Percentiles rank a stretch among this genome's conserved stretches.
phyloP scores from a whole-genome alignment of 1,140 invertebrate species.

The Drosophila elegans region DNA sequence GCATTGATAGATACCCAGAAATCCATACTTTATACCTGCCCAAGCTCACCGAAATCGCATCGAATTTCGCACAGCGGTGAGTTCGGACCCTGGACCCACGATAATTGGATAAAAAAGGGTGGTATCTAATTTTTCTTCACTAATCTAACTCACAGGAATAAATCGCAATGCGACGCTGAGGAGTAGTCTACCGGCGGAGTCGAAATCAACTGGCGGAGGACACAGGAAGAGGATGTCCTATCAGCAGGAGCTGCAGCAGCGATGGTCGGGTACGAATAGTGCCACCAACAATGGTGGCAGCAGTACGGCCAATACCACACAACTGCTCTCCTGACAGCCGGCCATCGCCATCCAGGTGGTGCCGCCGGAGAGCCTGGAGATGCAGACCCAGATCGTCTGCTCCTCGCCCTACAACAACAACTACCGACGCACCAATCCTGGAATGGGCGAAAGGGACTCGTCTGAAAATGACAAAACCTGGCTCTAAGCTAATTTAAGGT shows the following conservation, averaged over 20 bases:
- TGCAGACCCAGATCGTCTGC: constrained; percentile 59
- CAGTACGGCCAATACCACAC: constrained; percentile 49
- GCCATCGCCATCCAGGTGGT: constrained; percentile 5
- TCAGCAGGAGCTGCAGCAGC: constrained; percentile 68
- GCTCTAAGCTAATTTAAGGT: constrained; percentile 61
- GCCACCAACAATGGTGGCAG: constrained; percentile 6
- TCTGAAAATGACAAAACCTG: constrained; percentile 71
- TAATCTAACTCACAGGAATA: constrained; percentile 25
- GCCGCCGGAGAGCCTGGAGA: constrained; percentile 44
- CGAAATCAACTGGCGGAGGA: constrained; percentile 1
- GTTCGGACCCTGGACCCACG: constrained; percentile 1
- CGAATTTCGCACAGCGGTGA: constrained; percentile 81
- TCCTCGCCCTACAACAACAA: constrained; percentile 64
- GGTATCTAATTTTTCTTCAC: constrained; percentile 1
- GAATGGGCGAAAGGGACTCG: constrained; percentile 2
- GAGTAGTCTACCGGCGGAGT: constrained; percentile 33
- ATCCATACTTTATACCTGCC: constrained; percentile 83
- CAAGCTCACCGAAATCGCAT: constrained; percentile 79
- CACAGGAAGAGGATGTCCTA: constrained; percentile 38
- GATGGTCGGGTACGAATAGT: constrained; percentile 43
- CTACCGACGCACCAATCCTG: constrained; percentile 56
- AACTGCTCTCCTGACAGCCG: constrained; percentile 68
- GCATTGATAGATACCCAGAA: constrained; percentile 79
- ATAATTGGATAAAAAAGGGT: constrained; percentile 1
- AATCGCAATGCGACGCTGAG: constrained; percentile 48